phyloP scores from a whole-genome alignment of 2,113 vertebrate species.

The Seriola quinqueradiata region DNA sequence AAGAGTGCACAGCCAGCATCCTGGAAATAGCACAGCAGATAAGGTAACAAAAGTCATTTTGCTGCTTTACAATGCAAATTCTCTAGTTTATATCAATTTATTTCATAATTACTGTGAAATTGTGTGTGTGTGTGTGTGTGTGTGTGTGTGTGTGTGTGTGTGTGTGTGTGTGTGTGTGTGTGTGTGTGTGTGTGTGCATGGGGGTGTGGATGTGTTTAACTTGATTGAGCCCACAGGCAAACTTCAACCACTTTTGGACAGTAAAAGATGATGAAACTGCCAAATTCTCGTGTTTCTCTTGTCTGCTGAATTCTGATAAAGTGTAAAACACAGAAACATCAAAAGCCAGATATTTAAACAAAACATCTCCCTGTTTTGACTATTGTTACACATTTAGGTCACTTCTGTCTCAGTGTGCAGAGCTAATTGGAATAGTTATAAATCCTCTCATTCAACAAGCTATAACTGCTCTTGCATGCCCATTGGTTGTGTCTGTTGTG shows the following conservation, averaged over 20 bases:
- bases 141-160: not conserved
- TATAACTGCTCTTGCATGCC: not conserved
- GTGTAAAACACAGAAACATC: not conserved
- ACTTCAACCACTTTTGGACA: not conserved
- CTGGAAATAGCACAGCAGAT: constrained; percentile 46
- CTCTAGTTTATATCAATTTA: constrained; percentile 39
- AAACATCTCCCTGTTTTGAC: not conserved
- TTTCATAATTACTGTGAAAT: constrained; percentile 27
- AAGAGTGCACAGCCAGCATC: constrained; percentile 35
- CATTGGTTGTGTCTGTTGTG: not conserved
- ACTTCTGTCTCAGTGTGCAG: not conserved
- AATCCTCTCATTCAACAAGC: not conserved
- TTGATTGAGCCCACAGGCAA: constrained; percentile 13
- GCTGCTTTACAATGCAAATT: constrained; percentile 37
- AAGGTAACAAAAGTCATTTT: constrained; percentile 13
- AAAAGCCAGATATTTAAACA: not conserved
- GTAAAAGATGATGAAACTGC: constrained; percentile 6
- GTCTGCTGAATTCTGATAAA: not conserved
- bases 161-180: not conserved
- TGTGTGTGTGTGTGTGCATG: not conserved
- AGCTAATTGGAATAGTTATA: not conserved
- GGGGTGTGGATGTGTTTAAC: not conserved
- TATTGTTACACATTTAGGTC: not conserved
- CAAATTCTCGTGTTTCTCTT: not conserved
- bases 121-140: not conserved